A percentile compares a stretch with the other conserved stretches of the same genome.
These are phyloP conservation scores for Eretmocerus hayati DNA, from an alignment of 2,888 invertebrate genomes.

Conservation along the genomic window DNA sequence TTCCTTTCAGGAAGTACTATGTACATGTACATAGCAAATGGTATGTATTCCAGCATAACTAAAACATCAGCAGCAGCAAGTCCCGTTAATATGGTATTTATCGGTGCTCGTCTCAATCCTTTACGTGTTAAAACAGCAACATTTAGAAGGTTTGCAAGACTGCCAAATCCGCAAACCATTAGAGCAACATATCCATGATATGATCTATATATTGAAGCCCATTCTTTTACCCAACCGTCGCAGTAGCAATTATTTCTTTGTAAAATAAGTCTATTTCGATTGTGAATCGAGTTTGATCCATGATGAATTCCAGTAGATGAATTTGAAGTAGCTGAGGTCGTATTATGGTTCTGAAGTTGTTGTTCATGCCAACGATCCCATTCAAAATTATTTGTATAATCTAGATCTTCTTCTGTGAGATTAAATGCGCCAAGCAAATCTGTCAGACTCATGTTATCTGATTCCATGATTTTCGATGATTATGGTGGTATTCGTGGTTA, in stretches of 20 bases:
- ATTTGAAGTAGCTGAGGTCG: too few relatives aligned
- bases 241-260: slow-evolving; percentile 52
- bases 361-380: too few relatives aligned
- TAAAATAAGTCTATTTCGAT: too few relatives aligned
- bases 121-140: slow-evolving; percentile 78
- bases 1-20: slow-evolving; percentile 58
- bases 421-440: slow-evolving; percentile 27
- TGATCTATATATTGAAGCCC: slow-evolving; percentile 59
- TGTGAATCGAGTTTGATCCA: too few relatives aligned
- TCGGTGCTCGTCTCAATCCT: slow-evolving; percentile 74
- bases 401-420: slow-evolving; percentile 36
- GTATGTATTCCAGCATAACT: slow-evolving; percentile 82
- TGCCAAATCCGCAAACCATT: slow-evolving; percentile 79
- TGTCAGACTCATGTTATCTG: too few relatives aligned
- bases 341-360: too few relatives aligned
- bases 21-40: slow-evolving; percentile 64
- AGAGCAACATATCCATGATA: slow-evolving; percentile 76
- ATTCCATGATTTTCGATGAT: too few relatives aligned
- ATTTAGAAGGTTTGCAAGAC: slow-evolving; percentile 78
- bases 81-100: slow-evolving; percentile 78
- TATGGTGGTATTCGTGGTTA: too few relatives aligned
- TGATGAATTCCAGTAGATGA: too few relatives aligned
- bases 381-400: slow-evolving; percentile 30
- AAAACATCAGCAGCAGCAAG: slow-evolving; percentile 83
- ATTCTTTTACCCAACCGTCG: slow-evolving; percentile 53